Evolutionary conservation across 1,140 invertebrate genomes (phyloP), one percentile per base, ranked within the genome.

Genomic region (Brachionus paranguensis): DNA sequence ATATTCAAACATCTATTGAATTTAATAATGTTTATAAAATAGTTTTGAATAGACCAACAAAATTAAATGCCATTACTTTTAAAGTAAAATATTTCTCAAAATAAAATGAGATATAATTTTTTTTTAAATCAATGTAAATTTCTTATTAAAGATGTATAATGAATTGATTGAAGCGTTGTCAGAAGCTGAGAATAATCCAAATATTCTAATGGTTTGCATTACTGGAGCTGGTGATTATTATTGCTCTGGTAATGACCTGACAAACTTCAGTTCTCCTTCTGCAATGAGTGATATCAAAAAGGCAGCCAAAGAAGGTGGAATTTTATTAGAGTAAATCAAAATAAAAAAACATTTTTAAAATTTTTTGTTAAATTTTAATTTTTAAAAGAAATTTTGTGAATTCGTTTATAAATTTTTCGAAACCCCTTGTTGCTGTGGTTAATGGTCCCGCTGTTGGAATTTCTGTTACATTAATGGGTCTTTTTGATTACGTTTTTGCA

Each of bases 381-480:
- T 84, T 86, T 89, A 90, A 64, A 85, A 92, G 92, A 76, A 89
- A 92, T 45, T 95, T 95, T 89, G 91, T 97, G 12, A 90, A 91
- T 85, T 90, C 93, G 1, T 93, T 96, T 85, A 95, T 98, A 85
- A 91, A 92, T 84, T 96, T 94, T 88, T 93, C 95, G 0, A 98
- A 98, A 89, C 91, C 96, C 17, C 87, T 99, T 53, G 91, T 98
- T 84, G 94, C 93, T 45, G 89, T 96, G 55, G 93, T 98, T 0
- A 96, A 98, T 92, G 96, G 96, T 43, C 95, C 94, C 65, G 95
- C 96, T 20, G 92, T 97, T 85, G 97, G 97, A 24, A 93, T 98
- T 85, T 93, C 93, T 68, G 93, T 93, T 0, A 97, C 96, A 8
- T 92, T 93, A 0, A 88, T 96, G 24, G 92, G 92, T 14, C 90